Evolutionary conservation across 2,888 invertebrate genomes (phyloP).

Genomic region (Diplazon laetatorius): DNA sequence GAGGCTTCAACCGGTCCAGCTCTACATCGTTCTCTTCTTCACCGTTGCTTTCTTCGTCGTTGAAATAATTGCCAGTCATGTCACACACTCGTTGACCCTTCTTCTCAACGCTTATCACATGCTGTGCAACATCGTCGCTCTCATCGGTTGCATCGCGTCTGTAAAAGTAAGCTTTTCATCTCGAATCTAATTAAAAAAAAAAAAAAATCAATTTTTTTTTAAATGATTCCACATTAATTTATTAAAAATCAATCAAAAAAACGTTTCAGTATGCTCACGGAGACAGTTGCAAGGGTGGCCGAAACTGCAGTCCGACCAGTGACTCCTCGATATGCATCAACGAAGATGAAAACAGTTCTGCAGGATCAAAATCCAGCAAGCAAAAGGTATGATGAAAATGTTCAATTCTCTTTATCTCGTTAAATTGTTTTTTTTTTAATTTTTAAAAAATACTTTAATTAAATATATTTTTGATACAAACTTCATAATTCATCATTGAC

Average conservation of each 20-base stretch:
- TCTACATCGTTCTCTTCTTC: conserved; percentile 89
- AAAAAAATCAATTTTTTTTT: not conserved
- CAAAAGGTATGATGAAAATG: conserved; percentile 65
- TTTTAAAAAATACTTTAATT: too few species aligned
- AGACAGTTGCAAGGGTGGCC: conserved; percentile 65
- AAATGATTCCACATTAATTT: not conserved
- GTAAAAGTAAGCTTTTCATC: conserved; percentile 86
- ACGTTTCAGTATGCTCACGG: conserved; percentile 78
- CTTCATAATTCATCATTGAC: too few species aligned
- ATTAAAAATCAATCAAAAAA: too few species aligned
- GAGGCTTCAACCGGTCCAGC: conserved; percentile 89
- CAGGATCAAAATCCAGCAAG: conserved; percentile 68
- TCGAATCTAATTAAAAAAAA: not conserved
- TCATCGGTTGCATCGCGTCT: conserved; percentile 90
- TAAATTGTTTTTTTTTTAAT: not conserved
- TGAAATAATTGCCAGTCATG: conserved; percentile 93
- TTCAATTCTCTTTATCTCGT: not conserved
- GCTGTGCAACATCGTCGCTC: conserved; percentile 95
- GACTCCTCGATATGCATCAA: conserved; percentile 71
- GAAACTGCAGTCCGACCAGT: conserved; percentile 68
- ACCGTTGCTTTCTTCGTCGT: conserved; percentile 91
- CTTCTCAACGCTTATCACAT: conserved; percentile 97
- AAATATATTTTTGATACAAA: too few species aligned
- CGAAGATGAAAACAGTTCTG: conserved; percentile 71
- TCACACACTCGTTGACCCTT: conserved; percentile 95